phyloP scores from a whole-genome alignment of 2,888 invertebrate genomes.

The Aleiodes leptofemur region DNA sequence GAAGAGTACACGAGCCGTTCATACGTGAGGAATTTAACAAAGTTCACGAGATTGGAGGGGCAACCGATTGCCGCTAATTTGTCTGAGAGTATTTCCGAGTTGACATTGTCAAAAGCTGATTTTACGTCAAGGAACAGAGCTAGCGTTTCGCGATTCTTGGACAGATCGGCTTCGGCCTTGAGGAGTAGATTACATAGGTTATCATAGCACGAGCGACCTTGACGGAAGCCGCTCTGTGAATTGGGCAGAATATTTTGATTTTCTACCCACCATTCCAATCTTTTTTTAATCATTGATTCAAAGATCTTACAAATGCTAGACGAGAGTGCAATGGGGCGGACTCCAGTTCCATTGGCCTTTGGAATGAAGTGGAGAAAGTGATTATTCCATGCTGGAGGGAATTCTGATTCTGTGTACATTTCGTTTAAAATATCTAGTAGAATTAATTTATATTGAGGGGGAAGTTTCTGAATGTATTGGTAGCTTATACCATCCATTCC shows the following conservation, averaged over 20 bases:
- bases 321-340: not conserved
- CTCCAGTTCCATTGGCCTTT: constrained; percentile 42
- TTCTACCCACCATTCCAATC: not conserved
- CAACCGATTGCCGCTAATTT: not conserved
- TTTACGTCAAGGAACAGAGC: not conserved
- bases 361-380: constrained; percentile 49
- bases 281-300: not conserved
- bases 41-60: not conserved
- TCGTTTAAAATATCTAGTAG: constrained; percentile 51
- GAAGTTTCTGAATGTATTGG: constrained; percentile 35
- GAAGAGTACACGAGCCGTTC: not conserved
- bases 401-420: constrained; percentile 26
- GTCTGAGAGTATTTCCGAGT: not conserved
- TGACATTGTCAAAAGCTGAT: constrained; percentile 10
- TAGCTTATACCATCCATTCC: constrained; percentile 51
- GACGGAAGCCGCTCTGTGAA: not conserved
- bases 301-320: constrained; percentile 10
- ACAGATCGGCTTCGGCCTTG: not conserved
- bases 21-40: constrained; percentile 2
- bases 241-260: not conserved
- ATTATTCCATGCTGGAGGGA: constrained; percentile 40
- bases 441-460: constrained; percentile 42
- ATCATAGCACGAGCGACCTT: constrained; percentile 17
- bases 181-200: not conserved
- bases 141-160: not conserved